phyloP scores from a whole-genome alignment of 2,797 vertebrate species.

The Picus viridis region DNA sequence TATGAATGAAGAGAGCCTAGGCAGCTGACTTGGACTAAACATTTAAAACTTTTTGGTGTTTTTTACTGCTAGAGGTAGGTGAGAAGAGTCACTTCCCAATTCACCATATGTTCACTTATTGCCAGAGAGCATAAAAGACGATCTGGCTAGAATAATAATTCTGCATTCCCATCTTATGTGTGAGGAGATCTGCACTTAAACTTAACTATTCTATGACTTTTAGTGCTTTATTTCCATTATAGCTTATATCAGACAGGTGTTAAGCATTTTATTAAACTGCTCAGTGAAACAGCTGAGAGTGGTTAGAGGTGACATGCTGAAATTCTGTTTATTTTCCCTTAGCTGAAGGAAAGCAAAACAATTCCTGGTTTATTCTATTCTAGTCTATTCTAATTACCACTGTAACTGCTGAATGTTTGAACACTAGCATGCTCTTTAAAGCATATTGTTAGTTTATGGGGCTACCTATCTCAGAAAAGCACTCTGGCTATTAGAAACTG shows the following conservation, averaged over 20 bases:
- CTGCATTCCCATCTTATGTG: neutral
- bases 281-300: neutral
- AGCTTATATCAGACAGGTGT: neutral
- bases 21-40: neutral
- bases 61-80: neutral
- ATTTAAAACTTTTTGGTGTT: neutral
- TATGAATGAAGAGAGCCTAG: neutral
- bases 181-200: neutral
- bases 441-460: neutral
- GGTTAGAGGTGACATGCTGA: neutral
- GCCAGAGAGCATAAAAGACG: fast-evolving
- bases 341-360: neutral
- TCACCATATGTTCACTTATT: neutral
- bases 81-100: neutral
- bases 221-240: neutral
- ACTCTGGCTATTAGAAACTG: neutral
- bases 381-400: neutral
- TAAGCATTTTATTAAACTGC: neutral
- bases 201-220: neutral
- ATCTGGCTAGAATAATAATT: neutral
- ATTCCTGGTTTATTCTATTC: neutral
- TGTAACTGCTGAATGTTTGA: neutral
- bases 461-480: neutral
- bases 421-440: neutral
- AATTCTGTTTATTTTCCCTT: conserved; percentile 13